Evolutionary conservation across 2,113 vertebrate species (phyloP).

Genomic region (Rattus norvegicus): DNA sequence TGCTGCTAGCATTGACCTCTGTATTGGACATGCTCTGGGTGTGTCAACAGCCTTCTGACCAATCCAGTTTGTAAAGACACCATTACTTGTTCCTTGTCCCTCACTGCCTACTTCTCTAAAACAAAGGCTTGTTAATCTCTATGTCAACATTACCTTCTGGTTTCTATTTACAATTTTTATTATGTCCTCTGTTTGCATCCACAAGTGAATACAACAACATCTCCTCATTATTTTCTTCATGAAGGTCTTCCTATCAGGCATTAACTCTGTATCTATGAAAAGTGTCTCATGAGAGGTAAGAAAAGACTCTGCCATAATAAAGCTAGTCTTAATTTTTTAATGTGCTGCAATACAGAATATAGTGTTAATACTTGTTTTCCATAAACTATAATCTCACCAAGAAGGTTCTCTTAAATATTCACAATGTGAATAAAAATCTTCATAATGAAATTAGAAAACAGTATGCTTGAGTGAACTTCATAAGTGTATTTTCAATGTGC

Average conservation of each 20-base stretch:
- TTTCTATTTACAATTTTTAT: constrained; percentile 63
- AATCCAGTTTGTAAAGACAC: constrained; percentile 19
- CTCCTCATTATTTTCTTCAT: constrained; percentile 42
- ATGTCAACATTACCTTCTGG: constrained; percentile 12
- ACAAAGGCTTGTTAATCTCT: constrained; percentile 47
- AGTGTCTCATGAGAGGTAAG: neutral
- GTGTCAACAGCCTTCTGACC: constrained; percentile 15
- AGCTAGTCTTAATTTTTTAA: neutral
- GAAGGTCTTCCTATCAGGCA: constrained; percentile 24
- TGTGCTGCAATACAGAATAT: neutral
- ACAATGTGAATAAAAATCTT: constrained; percentile 62
- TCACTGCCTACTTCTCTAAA: constrained; percentile 38
- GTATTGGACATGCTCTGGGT: too few relatives aligned
- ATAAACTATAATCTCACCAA: constrained; percentile 32
- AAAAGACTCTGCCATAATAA: neutral
- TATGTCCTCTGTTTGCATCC: constrained; percentile 53
- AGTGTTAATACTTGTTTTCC: neutral
- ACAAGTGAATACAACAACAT: constrained; percentile 24
- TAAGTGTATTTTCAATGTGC: constrained; percentile 50
- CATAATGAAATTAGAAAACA: constrained; percentile 72
- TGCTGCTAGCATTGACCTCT: too few relatives aligned
- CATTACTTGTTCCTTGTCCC: neutral
- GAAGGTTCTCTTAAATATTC: constrained; percentile 22
- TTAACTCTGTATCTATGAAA: neutral
- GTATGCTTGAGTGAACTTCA: constrained; percentile 57